These are phyloP conservation scores for Euclidia mi DNA, from an alignment of 2,888 invertebrate genomes.

Conservation along the genomic window DNA sequence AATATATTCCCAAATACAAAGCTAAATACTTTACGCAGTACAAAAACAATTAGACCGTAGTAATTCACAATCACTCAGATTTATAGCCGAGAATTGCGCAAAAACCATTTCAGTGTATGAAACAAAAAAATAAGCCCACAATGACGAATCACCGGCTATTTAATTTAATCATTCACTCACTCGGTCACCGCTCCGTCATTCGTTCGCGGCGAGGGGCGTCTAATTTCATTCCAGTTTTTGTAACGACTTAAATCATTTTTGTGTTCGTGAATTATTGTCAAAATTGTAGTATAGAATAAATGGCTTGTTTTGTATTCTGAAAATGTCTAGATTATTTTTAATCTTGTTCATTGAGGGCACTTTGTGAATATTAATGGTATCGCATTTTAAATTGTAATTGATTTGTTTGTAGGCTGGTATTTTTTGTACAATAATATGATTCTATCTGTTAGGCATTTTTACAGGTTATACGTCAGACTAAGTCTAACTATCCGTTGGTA, in stretches of 20 bases:
- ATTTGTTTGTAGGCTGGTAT: no score
- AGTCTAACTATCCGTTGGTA: no score
- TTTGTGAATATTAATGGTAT: no score
- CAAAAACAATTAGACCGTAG: slow-evolving; percentile 23
- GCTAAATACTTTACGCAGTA: slow-evolving; percentile 9
- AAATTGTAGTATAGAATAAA: not conserved
- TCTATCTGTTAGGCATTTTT: no score
- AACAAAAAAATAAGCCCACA: slow-evolving; percentile 29
- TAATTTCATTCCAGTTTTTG: slow-evolving; percentile 43
- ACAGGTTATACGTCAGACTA: no score
- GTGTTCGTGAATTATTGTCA: slow-evolving; percentile 13
- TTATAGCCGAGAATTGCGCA: slow-evolving; percentile 15
- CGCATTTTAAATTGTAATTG: no score
- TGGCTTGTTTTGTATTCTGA: no score
- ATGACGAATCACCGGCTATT: slow-evolving; percentile 46
- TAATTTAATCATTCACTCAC: slow-evolving; percentile 55
- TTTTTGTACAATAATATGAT: no score
- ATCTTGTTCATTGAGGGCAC: no score
- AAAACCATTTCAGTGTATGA: slow-evolving; percentile 12
- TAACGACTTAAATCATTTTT: slow-evolving; percentile 36
- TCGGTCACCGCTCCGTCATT: slow-evolving; percentile 43
- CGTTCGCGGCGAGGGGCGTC: slow-evolving; percentile 33
- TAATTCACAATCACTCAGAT: slow-evolving; percentile 11
- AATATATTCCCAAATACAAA: no score
- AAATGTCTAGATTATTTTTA: no score